A percentile compares a stretch with the other conserved stretches of the same genome.
These are phyloP conservation scores for Idris sp. DNA, from an alignment of 1,140 invertebrate genomes.

Conservation along the genomic window DNA sequence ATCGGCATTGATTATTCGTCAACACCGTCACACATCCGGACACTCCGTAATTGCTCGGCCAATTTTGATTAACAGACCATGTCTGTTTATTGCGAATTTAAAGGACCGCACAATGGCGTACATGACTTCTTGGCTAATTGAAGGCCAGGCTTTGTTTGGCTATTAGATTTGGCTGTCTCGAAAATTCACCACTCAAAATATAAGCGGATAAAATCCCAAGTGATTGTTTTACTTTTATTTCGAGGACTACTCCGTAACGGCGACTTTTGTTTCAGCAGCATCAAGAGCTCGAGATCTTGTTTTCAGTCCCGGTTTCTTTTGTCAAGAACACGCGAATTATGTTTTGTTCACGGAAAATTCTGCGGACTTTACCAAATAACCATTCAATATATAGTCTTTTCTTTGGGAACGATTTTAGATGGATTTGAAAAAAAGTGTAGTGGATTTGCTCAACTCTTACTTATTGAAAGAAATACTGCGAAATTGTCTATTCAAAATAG, in stretches of 20 bases:
- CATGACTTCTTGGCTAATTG: no score
- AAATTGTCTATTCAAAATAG: no score
- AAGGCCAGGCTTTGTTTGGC: no score
- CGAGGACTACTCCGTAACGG: constrained; percentile 6
- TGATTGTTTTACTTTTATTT: constrained; percentile 56
- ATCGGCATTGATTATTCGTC: constrained; percentile 9
- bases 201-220: constrained; percentile 25
- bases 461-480: constrained; percentile 36
- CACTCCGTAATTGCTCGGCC: constrained; percentile 19
- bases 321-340: constrained; percentile 32
- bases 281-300: constrained; percentile 47
- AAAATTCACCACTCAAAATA: no score
- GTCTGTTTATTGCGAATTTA: constrained; percentile 16
- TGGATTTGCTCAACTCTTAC: constrained; percentile 4
- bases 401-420: constrained; percentile 14
- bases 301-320: constrained; percentile 40
- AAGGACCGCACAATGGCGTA: background rate
- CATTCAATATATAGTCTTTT: constrained; percentile 37
- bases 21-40: background rate
- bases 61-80: constrained; percentile 28
- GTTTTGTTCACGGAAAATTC: constrained; percentile 33
- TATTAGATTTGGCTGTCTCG: no score
- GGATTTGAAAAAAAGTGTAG: constrained; percentile 10
- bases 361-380: constrained; percentile 39
- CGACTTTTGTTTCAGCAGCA: constrained; percentile 51